A percentile compares a stretch with the other conserved stretches of the same genome.
phyloP scores from a whole-genome alignment of 2,888 invertebrate species.

The Stegana nigrithorax region DNA sequence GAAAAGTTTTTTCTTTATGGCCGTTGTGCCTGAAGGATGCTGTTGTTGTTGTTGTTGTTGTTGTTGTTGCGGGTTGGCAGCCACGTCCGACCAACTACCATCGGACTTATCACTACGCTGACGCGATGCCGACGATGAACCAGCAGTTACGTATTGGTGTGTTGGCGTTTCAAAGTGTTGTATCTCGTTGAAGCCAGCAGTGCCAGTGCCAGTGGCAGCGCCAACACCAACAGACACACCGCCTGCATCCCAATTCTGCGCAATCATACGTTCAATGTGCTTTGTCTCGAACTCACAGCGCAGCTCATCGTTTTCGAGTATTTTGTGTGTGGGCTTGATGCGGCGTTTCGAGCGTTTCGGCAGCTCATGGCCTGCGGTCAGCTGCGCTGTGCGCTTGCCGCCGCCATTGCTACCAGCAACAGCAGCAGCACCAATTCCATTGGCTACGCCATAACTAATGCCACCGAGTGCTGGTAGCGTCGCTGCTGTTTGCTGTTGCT shows the following conservation, averaged over 20 bases:
- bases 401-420: constrained; percentile 19
- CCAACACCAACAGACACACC: constrained; percentile 15
- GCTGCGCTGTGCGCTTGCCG: constrained; percentile 33
- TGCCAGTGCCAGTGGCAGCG: too few relatives aligned
- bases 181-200: too few relatives aligned
- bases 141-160: constrained; percentile 38
- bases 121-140: constrained; percentile 43
- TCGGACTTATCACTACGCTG: constrained; percentile 58
- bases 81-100: constrained; percentile 39
- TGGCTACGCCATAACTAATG: neutral
- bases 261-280: constrained; percentile 71
- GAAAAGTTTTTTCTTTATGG: constrained; percentile 62
- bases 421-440: constrained; percentile 8
- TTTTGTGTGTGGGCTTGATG: constrained; percentile 77
- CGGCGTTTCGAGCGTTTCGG: constrained; percentile 71
- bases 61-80: neutral
- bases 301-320: constrained; percentile 75
- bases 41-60: constrained; percentile 27
- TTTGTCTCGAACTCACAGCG: constrained; percentile 73
- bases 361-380: constrained; percentile 30
- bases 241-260: constrained; percentile 48
- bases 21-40: constrained; percentile 47
- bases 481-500: neutral
- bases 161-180: constrained; percentile 49
- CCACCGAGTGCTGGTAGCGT: neutral